Evolutionary conservation across 2,113 vertebrate species (phyloP).

Genomic region (Eurystomus gularis): DNA sequence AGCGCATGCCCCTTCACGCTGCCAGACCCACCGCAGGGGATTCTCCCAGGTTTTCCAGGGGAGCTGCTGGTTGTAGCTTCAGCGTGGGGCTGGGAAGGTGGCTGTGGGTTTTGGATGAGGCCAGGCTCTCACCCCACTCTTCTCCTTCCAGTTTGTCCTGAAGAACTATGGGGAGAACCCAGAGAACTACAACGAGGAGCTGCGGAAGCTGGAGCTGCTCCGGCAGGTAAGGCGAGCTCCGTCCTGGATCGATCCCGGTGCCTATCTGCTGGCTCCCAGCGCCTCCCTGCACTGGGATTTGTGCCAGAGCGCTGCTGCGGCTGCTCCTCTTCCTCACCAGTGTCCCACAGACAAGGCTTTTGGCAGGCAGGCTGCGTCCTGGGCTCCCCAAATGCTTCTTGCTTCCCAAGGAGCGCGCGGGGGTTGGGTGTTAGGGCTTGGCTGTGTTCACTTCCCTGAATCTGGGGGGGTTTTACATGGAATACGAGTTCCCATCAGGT

Average conservation of each 20-base stretch:
- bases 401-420: not conserved
- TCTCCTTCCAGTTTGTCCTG: constrained; percentile 83
- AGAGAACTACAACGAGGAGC: constrained; percentile 92
- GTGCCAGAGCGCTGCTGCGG: accelerated
- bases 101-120: not conserved
- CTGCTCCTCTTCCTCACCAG: not conserved
- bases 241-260: accelerated
- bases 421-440: not conserved
- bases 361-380: accelerated
- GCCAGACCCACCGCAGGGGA: accelerated
- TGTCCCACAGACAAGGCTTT: accelerated
- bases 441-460: accelerated
- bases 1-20: accelerated
- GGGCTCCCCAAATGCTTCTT: not conserved
- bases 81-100: not conserved
- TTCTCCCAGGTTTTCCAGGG: not conserved
- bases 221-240: constrained; percentile 79
- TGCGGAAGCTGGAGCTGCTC: constrained; percentile 93
- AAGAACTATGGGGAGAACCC: constrained; percentile 98
- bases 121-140: not conserved
- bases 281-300: accelerated
- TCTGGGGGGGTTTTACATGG: not conserved
- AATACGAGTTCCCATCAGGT: not conserved
- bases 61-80: accelerated
- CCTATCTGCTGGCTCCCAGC: no score